These are phyloP conservation scores for Propithecus coquereli DNA, from an alignment of 2,113 vertebrate genomes.

Conservation along the genomic window DNA sequence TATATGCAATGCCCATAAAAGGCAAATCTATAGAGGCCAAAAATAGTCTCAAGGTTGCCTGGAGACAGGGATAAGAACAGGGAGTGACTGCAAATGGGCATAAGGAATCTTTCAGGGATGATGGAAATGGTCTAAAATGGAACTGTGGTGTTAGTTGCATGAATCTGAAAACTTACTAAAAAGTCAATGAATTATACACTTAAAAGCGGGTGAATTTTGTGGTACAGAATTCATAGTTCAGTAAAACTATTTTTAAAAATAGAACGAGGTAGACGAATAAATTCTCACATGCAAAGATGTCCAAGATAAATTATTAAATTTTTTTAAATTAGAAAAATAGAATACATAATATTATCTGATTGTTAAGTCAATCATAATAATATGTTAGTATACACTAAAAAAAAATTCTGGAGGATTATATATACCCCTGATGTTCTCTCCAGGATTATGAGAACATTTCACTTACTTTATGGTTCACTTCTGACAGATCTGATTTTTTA, in stretches of 20 bases:
- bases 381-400: background rate
- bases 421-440: background rate
- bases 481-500: background rate
- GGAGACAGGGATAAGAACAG: background rate
- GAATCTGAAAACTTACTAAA: background rate
- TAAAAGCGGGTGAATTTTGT: background rate
- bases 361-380: background rate
- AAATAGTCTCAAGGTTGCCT: background rate
- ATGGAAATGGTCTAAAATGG: background rate
- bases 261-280: background rate
- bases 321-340: constrained; percentile 2
- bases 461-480: background rate
- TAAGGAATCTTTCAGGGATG: background rate
- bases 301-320: background rate
- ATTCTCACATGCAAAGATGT: background rate
- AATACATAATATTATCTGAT: background rate
- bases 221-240: background rate
- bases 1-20: background rate
- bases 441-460: background rate
- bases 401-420: background rate
- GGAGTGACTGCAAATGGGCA: background rate
- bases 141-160: background rate
- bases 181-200: background rate
- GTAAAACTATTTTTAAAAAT: background rate
- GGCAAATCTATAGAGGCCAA: background rate